These are phyloP conservation scores for Pipa parva DNA, from an alignment of 2,113 vertebrate genomes.

Conservation along the genomic window DNA sequence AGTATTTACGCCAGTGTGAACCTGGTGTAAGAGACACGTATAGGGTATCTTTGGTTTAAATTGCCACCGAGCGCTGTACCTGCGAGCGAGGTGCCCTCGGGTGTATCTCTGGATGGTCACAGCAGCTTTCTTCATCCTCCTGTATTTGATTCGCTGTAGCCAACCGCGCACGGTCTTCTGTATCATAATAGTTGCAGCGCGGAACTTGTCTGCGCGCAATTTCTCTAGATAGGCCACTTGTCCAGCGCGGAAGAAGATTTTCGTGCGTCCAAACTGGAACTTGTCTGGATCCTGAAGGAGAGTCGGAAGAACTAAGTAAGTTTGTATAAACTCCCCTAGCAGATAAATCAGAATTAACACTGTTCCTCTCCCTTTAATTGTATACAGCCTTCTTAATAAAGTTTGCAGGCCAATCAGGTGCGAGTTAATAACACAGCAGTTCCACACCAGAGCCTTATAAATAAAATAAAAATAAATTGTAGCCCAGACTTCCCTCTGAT, in stretches of 20 bases:
- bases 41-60: no score
- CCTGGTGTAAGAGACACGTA: no score
- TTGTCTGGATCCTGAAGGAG: conserved; percentile 82
- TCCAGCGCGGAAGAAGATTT: conserved; percentile 97
- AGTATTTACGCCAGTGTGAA: no score
- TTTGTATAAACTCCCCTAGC: no score
- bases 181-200: conserved; percentile 86
- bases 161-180: conserved; percentile 92
- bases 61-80: conserved; percentile 55
- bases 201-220: conserved; percentile 83
- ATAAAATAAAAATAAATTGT: no score
- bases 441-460: no score
- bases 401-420: no score
- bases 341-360: no score
- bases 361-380: no score
- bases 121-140: conserved; percentile 61
- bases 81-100: conserved; percentile 80
- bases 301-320: not conserved
- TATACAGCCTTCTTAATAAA: no score
- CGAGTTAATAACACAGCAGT: no score
- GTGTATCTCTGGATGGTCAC: conserved; percentile 72
- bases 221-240: conserved; percentile 97
- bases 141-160: conserved; percentile 78
- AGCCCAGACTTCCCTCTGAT: no score
- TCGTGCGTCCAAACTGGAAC: conserved; percentile 92